A percentile compares a stretch with the other conserved stretches of the same genome.
These are phyloP conservation scores for Dicyrtomina minuta DNA, from an alignment of 2,888 invertebrate species.

Conservation along the genomic window DNA sequence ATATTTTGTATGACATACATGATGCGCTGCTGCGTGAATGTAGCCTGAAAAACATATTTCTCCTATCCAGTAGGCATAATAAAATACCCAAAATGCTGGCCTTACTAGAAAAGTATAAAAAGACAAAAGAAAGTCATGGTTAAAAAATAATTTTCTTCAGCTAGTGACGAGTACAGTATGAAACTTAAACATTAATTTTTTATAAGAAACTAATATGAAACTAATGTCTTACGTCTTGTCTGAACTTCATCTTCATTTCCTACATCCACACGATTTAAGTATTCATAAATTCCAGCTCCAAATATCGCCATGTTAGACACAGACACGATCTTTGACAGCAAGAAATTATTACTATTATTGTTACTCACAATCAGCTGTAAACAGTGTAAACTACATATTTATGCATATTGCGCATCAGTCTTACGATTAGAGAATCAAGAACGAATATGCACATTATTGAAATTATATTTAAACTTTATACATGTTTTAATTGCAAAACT, in stretches of 20 bases:
- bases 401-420: no score
- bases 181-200: no score
- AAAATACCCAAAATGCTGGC: conserved; percentile 1
- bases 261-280: background rate
- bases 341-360: background rate
- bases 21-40: background rate
- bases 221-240: background rate
- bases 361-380: no score
- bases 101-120: background rate
- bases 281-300: conserved; percentile 3
- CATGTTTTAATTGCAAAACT: no score
- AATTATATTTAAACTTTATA: no score
- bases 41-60: conserved; percentile 7
- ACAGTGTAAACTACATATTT: no score
- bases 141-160: no score
- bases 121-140: no score
- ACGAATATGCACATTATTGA: no score
- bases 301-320: conserved; percentile 1
- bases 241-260: background rate
- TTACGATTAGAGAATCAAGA: background rate
- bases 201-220: background rate
- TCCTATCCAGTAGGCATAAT: background rate
- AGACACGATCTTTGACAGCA: conserved; percentile 8
- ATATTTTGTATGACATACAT: no score
- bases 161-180: no score